Base-by-base conservation (phyloP, 2,888 invertebrate species). In the Xestia c-nigrum region DNA sequence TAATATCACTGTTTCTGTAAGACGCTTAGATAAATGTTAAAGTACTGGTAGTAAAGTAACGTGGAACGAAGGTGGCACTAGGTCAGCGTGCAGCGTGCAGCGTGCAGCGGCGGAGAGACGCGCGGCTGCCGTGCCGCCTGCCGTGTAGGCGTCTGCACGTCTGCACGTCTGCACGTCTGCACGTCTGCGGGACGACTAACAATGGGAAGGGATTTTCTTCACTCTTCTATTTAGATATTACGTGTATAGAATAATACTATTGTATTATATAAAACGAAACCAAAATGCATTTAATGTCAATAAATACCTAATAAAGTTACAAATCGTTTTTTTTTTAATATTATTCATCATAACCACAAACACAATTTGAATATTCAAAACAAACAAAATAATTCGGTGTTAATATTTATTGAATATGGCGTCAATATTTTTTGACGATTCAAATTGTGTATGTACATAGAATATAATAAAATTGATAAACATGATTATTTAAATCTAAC, bases 211-310 rank as follows among this genome's bases (percentile, higher is more conserved):
- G 72, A 74, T 78, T 84, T 81, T 72, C 71, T 78, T 80, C 78
- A 77, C 72, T 86, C 80, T 87, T 81, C 73, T 80, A 84, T 70
- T 80, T 85, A 86, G 78, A 81, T 80, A 61, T 86, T 81, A 81
- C 38, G 57, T 81, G 78, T 88, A 79, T 82, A 87, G 71, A 82
- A 71, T 75, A 57, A 85, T 78, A 82, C 74, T 80, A 86, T 80
- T 87, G 85, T 89, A 87, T 88, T 85, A 83, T 88, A 82, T 81
- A 87, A 89, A 89, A 90, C 84, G 90, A 93, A 91, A 93, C 93
- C 93, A 93, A 93, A 91, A 92, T 92, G 93, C 93, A 93, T 93
- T 93, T 93, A 91, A 89, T 88, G 89, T 90, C 85, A 83, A 85
- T 88, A 86, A 87, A 86, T 84, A 83, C 57, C 55, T 83, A 72